Conservation (phyloP, 2,888 invertebrate genomes). For the Stratiomys singularior region DNA sequence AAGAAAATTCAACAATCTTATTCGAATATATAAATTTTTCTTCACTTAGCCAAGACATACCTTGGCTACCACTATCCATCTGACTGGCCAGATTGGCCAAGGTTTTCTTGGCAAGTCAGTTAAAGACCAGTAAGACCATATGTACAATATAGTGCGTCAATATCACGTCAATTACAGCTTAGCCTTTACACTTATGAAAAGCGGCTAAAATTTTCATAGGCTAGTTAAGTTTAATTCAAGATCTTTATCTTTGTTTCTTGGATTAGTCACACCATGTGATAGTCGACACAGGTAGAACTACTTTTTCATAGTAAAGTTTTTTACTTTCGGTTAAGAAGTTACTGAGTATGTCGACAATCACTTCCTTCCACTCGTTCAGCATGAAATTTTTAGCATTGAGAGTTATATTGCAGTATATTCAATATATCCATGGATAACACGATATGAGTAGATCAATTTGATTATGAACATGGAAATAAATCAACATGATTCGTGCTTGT, state of each 20-base stretch:
- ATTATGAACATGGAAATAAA: no score
- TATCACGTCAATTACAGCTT: slow-evolving; percentile 4
- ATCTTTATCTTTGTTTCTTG: background rate
- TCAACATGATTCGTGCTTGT: no score
- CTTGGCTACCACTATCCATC: background rate
- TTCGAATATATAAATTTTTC: background rate
- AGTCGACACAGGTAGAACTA: background rate
- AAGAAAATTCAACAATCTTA: background rate
- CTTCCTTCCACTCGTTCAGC: slow-evolving; percentile 24
- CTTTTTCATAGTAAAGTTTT: background rate
- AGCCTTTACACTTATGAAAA: background rate
- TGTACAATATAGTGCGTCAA: background rate
- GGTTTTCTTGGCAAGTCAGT: background rate
- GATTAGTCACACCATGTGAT: background rate
- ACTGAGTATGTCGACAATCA: background rate
- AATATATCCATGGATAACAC: no score
- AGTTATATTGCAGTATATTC: background rate
- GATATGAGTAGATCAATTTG: no score
- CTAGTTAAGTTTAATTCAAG: background rate
- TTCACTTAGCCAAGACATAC: background rate
- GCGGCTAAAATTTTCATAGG: background rate
- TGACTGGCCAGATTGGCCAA: slow-evolving; percentile 28
- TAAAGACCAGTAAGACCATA: background rate
- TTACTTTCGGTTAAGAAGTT: slow-evolving; percentile 2
- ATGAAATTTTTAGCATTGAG: slow-evolving; percentile 4